A percentile compares a stretch with the other conserved stretches of the same genome.
Evolutionary conservation across 2,113 vertebrate genomes (phyloP).

Genomic region (Alosa alosa): DNA sequence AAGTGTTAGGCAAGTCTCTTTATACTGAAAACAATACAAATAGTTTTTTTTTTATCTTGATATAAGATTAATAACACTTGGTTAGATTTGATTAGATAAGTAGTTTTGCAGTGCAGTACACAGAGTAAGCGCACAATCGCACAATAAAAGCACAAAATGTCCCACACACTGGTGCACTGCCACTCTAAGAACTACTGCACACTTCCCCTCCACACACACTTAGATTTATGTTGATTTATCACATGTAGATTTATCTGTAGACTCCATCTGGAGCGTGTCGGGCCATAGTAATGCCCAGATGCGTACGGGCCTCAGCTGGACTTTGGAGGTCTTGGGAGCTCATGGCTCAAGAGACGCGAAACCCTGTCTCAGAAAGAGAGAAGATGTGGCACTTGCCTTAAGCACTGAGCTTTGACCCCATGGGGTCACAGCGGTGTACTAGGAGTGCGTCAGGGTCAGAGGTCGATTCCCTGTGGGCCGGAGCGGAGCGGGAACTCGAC

Average conservation of each 20-base stretch:
- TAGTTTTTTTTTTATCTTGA: too few relatives aligned
- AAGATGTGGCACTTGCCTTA: neutral
- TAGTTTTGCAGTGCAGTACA: neutral
- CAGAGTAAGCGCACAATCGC: neutral
- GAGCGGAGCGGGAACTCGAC: neutral
- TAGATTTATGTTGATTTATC: too few relatives aligned
- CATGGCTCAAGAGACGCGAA: neutral
- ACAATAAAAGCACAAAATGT: constrained; percentile 34
- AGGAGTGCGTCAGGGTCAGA: neutral
- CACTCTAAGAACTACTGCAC: neutral
- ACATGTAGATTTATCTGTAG: neutral
- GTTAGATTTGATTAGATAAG: too few relatives aligned
- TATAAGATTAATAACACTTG: too few relatives aligned
- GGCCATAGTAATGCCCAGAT: too few relatives aligned
- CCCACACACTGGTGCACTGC: constrained; percentile 43
- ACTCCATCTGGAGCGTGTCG: too few relatives aligned
- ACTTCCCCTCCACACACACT: neutral
- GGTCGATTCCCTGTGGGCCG: neutral
- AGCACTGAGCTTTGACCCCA: neutral
- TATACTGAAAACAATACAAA: too few relatives aligned
- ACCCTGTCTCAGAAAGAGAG: neutral
- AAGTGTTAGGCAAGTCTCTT: too few relatives aligned
- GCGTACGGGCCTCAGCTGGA: too few relatives aligned
- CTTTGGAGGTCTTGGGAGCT: neutral
- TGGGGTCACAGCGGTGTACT: neutral